Conservation (phyloP, 1,140 invertebrate species). For the Caenorhabditis remanei region DNA sequence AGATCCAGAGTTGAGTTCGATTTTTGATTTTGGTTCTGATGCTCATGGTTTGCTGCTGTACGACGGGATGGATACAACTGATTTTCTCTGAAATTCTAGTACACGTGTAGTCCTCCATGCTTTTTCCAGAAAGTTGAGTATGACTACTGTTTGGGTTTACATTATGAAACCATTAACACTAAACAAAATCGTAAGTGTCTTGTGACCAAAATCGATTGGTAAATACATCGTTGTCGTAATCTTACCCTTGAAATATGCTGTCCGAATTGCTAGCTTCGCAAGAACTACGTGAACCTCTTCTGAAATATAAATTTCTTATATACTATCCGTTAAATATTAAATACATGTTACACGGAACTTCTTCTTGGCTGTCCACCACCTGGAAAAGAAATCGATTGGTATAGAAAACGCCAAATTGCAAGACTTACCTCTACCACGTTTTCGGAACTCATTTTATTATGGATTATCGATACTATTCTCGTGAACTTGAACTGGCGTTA, state of each 20-base stretch:
- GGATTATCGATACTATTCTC: background rate
- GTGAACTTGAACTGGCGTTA: background rate
- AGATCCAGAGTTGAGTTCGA: slow-evolving; percentile 42
- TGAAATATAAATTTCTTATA: background rate
- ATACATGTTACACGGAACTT: slow-evolving; percentile 27
- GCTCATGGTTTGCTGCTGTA: slow-evolving; percentile 41
- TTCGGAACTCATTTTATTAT: background rate
- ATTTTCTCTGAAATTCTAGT: slow-evolving; percentile 23
- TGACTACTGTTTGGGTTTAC: too few relatives aligned
- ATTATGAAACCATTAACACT: too few relatives aligned
- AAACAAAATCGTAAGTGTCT: too few relatives aligned
- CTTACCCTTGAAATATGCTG: slow-evolving; percentile 40
- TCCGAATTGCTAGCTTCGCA: background rate
- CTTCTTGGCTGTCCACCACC: background rate
- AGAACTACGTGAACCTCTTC: background rate
- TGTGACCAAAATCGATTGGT: too few relatives aligned
- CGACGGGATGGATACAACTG: slow-evolving; percentile 31
- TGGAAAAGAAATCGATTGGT: background rate
- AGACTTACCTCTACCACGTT: slow-evolving; percentile 10
- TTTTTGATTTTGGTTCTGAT: slow-evolving; percentile 27
- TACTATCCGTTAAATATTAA: background rate
- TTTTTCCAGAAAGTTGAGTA: too few relatives aligned
- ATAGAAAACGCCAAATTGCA: too few relatives aligned
- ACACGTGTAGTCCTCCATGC: background rate
- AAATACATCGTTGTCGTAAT: too few relatives aligned